Evolutionary conservation across 2,888 invertebrate genomes (phyloP).

Genomic region (Microdon myrmicae): DNA sequence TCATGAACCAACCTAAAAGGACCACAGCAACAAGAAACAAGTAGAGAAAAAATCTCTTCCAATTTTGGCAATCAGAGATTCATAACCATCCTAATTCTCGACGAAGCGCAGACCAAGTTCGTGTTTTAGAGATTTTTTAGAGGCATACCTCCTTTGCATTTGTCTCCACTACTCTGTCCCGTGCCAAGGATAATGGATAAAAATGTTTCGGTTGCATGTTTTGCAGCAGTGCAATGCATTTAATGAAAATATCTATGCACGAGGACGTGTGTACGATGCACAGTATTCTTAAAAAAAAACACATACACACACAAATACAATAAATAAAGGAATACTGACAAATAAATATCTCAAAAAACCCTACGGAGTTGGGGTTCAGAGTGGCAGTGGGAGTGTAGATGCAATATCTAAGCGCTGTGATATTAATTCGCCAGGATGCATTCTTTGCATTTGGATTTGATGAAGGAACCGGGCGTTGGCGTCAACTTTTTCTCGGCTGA

Average conservation of each 20-base stretch:
- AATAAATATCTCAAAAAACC: too few relatives aligned
- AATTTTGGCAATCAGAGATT: conserved; percentile 49
- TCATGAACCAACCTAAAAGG: conserved; percentile 21
- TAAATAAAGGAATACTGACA: conserved; percentile 24
- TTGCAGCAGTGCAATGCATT: conserved; percentile 48
- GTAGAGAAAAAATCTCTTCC: conserved; percentile 29
- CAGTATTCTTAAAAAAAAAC: conserved; percentile 45
- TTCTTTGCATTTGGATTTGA: conserved; percentile 15
- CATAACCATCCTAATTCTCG: conserved; percentile 46
- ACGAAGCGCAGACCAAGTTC: conserved; percentile 46
- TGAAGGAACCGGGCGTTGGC: conserved; percentile 1
- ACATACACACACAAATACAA: conserved; percentile 17
- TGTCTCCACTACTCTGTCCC: conserved; percentile 4
- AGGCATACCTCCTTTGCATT: conserved; percentile 17
- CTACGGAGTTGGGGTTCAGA: conserved; percentile 1
- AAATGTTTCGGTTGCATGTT: conserved; percentile 43
- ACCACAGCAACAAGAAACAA: conserved; percentile 8
- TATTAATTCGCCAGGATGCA: conserved; percentile 46
- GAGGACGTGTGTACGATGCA: conserved; percentile 34
- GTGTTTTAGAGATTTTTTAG: conserved; percentile 44
- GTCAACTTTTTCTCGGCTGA: conserved; percentile 47
- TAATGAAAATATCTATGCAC: conserved; percentile 47
- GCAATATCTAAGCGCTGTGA: conserved; percentile 44
- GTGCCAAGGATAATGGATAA: conserved; percentile 16
- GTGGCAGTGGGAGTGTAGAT: neutral